Conservation (phyloP, 2,797 vertebrate species). For the Sebastes steindachneri region DNA sequence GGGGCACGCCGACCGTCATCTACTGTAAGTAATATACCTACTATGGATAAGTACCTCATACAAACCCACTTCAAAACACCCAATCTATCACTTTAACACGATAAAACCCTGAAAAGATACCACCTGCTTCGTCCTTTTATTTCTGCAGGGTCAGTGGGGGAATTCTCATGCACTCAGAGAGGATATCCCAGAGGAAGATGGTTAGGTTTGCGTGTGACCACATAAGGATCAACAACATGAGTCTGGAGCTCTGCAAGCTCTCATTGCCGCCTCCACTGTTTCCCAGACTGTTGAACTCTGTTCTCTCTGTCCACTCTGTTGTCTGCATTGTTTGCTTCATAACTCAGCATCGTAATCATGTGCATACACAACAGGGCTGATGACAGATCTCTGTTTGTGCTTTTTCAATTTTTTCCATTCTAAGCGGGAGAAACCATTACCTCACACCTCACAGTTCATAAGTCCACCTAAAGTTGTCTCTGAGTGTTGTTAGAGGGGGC, state of each 20-base stretch:
- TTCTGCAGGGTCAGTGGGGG: constrained; percentile 65
- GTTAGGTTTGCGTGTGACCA: constrained; percentile 71
- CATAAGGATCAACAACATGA: constrained; percentile 73
- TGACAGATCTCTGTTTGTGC: constrained; percentile 42
- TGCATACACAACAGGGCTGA: constrained; percentile 29
- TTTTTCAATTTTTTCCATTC: constrained; percentile 55
- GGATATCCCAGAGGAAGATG: constrained; percentile 68
- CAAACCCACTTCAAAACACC: too few relatives aligned
- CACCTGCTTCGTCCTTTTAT: constrained; percentile 50
- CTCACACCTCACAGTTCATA: constrained; percentile 56
- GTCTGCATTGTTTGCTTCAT: constrained; percentile 46
- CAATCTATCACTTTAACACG: background rate
- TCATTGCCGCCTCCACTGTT: constrained; percentile 45
- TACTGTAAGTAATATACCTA: too few relatives aligned
- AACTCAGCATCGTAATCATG: constrained; percentile 42
- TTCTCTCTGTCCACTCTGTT: constrained; percentile 17
- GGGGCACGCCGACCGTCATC: too few relatives aligned
- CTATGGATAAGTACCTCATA: too few relatives aligned
- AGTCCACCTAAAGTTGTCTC: constrained; percentile 41
- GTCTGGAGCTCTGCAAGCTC: constrained; percentile 45
- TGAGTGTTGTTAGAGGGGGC: constrained; percentile 21
- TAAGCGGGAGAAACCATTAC: constrained; percentile 37
- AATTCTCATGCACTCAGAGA: constrained; percentile 60
- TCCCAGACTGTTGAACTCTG: constrained; percentile 41
- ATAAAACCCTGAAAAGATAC: constrained; percentile 32